Evolutionary conservation across 2,113 vertebrate species (phyloP), one percentile per base, ranked within the genome.

Genomic region (Myiozetetes cayanensis): DNA sequence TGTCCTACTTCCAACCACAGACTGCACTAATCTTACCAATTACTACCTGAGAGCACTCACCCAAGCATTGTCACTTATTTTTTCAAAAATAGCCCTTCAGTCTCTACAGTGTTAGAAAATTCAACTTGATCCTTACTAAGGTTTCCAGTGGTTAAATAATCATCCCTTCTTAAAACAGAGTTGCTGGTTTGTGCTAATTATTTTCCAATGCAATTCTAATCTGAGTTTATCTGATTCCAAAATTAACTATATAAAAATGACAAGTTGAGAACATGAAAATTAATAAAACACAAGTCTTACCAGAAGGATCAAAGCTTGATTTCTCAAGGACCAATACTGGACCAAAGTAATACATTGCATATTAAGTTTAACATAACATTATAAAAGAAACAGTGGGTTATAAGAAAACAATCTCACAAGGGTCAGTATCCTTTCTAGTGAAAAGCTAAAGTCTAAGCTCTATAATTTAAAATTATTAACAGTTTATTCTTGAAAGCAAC

Each of bases 1-100:
- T 79, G 81, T 79, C 91, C 89, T 91, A 87, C 49, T 91, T 96
- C 53, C 74, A 92, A 3, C 47, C 70, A 87, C n/a, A 91, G 62
- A 70, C 58, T 58, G 47, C 37, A 30, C 55, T 85, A 37, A 68
- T 85, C 73, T 76, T 87, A 87, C 73, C 73, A 85, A 47, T 15
- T 63, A 70, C 73, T 28, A 86, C 52, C 61, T 52, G 10, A 75
- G 10, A 94, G 52, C 39, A 28, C 33, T 63, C 47, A 67, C 25
- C 8, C 68, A 80, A 58, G 30, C 28, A 65, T 0, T 73, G 37
- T 22, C 31, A 2, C 31, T 79, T 70, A 17, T 21, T 61, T 66
- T 92, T 75, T 24, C 20, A 73, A 85, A 94, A 89, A 85, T 10
- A 81, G 44, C 20, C 53, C 25, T 76, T 65, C 41, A 63, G 55